Evolutionary conservation across 1,140 invertebrate genomes (phyloP).

Genomic region (Coenobita brevimanus): DNA sequence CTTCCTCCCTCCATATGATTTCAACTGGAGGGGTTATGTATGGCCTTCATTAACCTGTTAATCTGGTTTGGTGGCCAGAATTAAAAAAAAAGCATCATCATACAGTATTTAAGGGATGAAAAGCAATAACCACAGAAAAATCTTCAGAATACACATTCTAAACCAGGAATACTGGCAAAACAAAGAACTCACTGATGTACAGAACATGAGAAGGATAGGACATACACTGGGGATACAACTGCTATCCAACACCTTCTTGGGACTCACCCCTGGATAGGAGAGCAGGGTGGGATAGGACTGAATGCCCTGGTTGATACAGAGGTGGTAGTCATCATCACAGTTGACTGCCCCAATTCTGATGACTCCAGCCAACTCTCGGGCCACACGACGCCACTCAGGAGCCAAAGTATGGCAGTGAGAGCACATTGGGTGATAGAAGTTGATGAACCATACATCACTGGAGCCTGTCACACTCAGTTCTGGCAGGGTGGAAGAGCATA

Average conservation of each 20-base stretch:
- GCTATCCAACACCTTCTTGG: not conserved
- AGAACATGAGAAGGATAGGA: no score
- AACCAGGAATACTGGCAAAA: no score
- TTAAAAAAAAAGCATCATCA: no score
- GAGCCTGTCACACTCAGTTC: constrained; percentile 79
- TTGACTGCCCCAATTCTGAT: constrained; percentile 86
- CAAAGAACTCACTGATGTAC: no score
- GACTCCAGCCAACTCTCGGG: constrained; percentile 82
- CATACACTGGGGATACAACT: not conserved
- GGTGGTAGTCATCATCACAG: constrained; percentile 83
- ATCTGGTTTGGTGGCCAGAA: no score
- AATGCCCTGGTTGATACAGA: constrained; percentile 81
- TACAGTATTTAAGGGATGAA: no score
- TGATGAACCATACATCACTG: constrained; percentile 85
- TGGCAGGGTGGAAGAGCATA: constrained; percentile 71
- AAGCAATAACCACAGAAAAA: no score
- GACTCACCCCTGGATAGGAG: constrained; percentile 73
- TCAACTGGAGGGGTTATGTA: no score
- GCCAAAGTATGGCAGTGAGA: constrained; percentile 87
- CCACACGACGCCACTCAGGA: constrained; percentile 85
- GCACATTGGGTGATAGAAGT: constrained; percentile 90
- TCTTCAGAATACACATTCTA: no score
- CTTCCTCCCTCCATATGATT: no score
- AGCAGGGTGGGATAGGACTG: constrained; percentile 82
- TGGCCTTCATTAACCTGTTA: no score